Evolutionary conservation across 2,888 invertebrate species (phyloP).

Genomic region (Parthenolecanium corni): DNA sequence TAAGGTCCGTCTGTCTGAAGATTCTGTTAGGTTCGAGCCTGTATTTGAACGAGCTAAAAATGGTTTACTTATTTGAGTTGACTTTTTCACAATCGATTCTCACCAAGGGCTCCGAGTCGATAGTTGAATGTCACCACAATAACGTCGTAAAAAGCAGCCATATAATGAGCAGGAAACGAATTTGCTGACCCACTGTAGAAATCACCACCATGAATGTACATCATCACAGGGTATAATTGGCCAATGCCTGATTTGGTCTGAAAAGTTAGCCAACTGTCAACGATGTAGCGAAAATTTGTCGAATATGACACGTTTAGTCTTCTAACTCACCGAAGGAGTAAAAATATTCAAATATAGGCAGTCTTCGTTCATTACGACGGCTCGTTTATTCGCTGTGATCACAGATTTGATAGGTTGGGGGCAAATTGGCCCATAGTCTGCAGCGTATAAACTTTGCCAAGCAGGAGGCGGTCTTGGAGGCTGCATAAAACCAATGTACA

Average conservation of each 20-base stretch:
- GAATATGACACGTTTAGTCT: too few species aligned
- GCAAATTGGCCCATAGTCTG: slow-evolving; percentile 86
- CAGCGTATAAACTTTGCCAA: slow-evolving; percentile 78
- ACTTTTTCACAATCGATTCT: slow-evolving; percentile 26
- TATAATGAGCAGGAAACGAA: slow-evolving; percentile 73
- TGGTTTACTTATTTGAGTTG: too few species aligned
- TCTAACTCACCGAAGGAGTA: slow-evolving; percentile 64
- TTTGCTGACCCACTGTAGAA: slow-evolving; percentile 84
- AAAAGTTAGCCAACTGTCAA: slow-evolving; percentile 29
- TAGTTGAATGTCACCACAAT: slow-evolving; percentile 90
- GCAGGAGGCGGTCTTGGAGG: slow-evolving; percentile 68
- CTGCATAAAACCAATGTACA: too few species aligned
- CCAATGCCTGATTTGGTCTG: slow-evolving; percentile 61
- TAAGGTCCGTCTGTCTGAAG: too few species aligned
- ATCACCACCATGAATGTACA: slow-evolving; percentile 92
- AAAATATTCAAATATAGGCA: slow-evolving; percentile 89
- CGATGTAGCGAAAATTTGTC: too few species aligned
- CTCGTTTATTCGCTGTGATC: slow-evolving; percentile 62
- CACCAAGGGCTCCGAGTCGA: slow-evolving; percentile 76
- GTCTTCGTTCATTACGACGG: slow-evolving; percentile 84
- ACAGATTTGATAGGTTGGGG: slow-evolving; percentile 74
- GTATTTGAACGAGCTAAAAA: too few species aligned
- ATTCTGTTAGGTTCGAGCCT: too few species aligned
- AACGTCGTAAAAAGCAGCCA: slow-evolving; percentile 81
- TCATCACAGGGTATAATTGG: slow-evolving; percentile 77